phyloP scores from a whole-genome alignment of 2,113 vertebrate species.

The Scopus umbretta region DNA sequence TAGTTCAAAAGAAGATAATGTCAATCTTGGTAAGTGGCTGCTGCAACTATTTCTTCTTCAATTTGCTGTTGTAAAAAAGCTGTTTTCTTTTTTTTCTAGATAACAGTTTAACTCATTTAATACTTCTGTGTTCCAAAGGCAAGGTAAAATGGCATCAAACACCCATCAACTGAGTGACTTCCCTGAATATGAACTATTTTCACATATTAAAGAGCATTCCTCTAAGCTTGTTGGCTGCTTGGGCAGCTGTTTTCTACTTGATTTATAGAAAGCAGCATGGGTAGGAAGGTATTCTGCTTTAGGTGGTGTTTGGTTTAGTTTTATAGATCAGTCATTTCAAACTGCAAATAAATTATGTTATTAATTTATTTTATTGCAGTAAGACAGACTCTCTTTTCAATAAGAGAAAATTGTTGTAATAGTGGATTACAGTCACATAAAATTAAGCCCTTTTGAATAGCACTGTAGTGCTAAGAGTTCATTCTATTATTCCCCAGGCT shows the following conservation, averaged over 20 bases:
- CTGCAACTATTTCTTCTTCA: background rate
- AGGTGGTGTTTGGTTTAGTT: background rate
- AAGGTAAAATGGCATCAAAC: background rate
- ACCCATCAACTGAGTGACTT: background rate
- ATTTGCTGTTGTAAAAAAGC: background rate
- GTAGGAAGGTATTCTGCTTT: background rate
- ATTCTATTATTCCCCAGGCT: background rate
- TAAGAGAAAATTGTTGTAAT: background rate
- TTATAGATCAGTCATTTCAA: background rate
- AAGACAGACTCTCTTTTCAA: background rate
- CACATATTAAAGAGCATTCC: background rate
- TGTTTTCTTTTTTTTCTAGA: background rate
- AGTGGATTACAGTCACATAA: background rate
- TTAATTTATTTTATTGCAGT: background rate
- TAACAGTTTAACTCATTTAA: background rate
- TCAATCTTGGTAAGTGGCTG: background rate
- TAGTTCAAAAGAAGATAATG: background rate
- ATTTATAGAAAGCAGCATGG: background rate
- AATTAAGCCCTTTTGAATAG: background rate
- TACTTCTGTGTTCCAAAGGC: background rate
- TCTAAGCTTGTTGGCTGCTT: background rate
- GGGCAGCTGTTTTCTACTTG: background rate
- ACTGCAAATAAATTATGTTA: background rate
- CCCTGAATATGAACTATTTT: background rate
- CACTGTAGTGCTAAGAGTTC: background rate